Base-by-base conservation (phyloP, 2,113 vertebrate species). In the Elephantulus edwardii region DNA sequence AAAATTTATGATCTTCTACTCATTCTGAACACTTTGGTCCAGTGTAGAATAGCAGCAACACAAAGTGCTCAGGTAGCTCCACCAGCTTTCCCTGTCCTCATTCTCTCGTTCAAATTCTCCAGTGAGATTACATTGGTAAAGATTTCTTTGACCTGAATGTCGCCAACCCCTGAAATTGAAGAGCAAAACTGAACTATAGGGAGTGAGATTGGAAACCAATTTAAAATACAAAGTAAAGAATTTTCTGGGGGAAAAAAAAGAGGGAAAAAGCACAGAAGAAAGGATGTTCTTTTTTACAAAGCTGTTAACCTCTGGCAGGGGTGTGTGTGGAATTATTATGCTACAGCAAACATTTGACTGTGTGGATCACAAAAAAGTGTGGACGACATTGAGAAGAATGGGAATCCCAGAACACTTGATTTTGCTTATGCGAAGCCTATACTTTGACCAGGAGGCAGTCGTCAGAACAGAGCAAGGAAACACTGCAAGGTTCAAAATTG, bases 221-320 rank as follows among this genome's bases (percentile, higher is more conserved):
- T 81, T 92, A 38, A 89, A 83, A 89, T n/a, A n/a, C n/a, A 83
- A 56, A 42, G 38, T 62, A 52, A 94, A n/a, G n/a, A 85, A 82
- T 30, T 62, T 91, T 87, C 72, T 46, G 6, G 35, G 13, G 70
- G 33, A 85, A 82, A 91, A 28, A 52, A 68, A 62, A 40, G 13
- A 88, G 22, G 40, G 87, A 40, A 14, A 79, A 40, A 80, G 4
- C 6, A 50, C 52, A 85, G 33, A 88, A 83, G 14, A 89, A 88
- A 2, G 3, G n/a, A 75, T 90, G 19, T 5, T 77, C 24, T 44
- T 94, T 62, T 88, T 77, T 71, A 66, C 19, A 90, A 68, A 83
- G 9, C 89, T 76, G 42, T 35, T 58, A 85, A 60, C 1, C 4
- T 85, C 77, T 92, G 58, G 48, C 70, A 93, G 76, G n/a, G n/a